phyloP scores from a whole-genome alignment of 2,888 invertebrate genomes.

The Sympetrum striolatum region DNA sequence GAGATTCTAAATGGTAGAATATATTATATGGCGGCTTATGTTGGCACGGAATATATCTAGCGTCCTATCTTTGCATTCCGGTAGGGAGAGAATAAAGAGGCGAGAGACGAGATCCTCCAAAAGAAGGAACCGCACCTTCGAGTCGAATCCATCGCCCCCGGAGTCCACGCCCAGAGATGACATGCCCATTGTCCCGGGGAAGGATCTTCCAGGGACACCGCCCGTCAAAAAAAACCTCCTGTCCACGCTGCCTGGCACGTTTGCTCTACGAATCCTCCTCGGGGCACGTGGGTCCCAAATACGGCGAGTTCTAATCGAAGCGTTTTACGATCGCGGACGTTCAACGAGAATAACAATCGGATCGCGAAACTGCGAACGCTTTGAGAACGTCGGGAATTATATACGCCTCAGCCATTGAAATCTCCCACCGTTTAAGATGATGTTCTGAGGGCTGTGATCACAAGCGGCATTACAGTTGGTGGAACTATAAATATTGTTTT shows the following conservation, averaged over 20 bases:
- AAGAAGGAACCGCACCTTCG: background rate
- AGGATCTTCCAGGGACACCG: background rate
- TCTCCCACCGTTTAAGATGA: too few relatives aligned
- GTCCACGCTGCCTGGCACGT: background rate
- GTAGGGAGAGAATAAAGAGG: background rate
- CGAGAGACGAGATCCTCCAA: background rate
- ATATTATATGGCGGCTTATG: background rate
- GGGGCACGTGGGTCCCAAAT: background rate
- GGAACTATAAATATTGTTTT: too few relatives aligned
- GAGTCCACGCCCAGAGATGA: background rate
- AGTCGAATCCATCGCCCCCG: background rate
- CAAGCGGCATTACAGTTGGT: too few relatives aligned
- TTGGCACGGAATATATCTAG: background rate
- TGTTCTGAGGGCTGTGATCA: too few relatives aligned
- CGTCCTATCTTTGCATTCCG: background rate
- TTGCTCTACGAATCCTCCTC: background rate
- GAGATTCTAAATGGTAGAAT: background rate
- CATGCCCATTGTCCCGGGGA: slow-evolving; percentile 15
- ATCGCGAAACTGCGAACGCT: background rate
- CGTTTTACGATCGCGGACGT: background rate
- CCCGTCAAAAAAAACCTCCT: background rate
- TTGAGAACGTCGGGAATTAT: background rate
- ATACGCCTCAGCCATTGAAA: background rate
- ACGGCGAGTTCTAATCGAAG: background rate
- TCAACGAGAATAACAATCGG: background rate